phyloP scores from a whole-genome alignment of 2,113 vertebrate species.

The Brienomyrus brachyistius region DNA sequence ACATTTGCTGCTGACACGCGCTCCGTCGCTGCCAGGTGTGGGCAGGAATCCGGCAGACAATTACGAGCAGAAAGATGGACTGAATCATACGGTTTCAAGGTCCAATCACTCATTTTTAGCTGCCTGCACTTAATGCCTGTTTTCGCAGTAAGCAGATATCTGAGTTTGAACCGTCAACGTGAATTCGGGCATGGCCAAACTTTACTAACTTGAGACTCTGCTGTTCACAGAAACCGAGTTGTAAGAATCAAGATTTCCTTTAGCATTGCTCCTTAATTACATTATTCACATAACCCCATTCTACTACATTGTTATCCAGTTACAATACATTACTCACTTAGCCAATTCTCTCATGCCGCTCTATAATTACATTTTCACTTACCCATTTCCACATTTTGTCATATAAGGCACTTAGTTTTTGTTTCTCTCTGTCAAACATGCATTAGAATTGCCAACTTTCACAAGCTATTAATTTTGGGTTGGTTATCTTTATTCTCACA shows the following conservation, averaged over 20 bases:
- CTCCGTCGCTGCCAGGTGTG: slow-evolving; percentile 29
- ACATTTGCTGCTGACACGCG: slow-evolving; percentile 45
- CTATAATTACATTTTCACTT: slow-evolving; percentile 11
- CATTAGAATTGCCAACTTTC: not conserved
- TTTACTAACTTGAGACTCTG: slow-evolving; percentile 1
- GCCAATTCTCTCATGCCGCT: not conserved
- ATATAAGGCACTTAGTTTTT: not conserved
- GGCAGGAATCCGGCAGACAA: slow-evolving; percentile 29
- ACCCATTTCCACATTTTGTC: slow-evolving; percentile 2
- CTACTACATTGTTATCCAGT: slow-evolving; percentile 5
- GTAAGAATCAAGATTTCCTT: not conserved
- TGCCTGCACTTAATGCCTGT: slow-evolving; percentile 12
- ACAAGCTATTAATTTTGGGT: slow-evolving; percentile 12
- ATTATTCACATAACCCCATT: not conserved
- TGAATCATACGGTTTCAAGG: slow-evolving; percentile 8
- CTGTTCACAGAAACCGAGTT: not conserved
- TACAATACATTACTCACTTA: slow-evolving; percentile 5
- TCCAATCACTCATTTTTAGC: slow-evolving; percentile 9
- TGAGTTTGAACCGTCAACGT: slow-evolving; percentile 9
- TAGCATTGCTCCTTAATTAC: not conserved
- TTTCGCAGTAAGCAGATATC: slow-evolving; percentile 6
- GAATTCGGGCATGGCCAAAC: not conserved
- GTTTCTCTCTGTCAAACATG: not conserved
- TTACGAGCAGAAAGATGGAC: slow-evolving; percentile 32
- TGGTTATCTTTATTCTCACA: not conserved